Percentiles rank a stretch among this genome's conserved stretches.
These are phyloP conservation scores for Alethe diademata DNA, from an alignment of 2,113 vertebrate genomes.

Conservation along the genomic window DNA sequence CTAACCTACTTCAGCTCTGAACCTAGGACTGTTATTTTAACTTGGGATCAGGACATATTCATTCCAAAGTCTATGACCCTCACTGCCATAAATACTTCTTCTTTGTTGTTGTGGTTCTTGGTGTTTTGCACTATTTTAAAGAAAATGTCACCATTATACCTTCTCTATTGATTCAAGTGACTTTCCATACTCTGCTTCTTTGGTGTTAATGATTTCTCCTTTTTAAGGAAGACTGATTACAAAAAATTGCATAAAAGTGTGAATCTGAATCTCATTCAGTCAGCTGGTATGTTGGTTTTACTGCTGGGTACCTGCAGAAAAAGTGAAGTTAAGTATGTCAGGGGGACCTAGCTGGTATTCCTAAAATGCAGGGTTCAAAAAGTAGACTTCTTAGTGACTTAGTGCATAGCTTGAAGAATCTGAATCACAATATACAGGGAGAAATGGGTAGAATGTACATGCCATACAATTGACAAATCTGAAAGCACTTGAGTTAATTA, in stretches of 20 bases:
- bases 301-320: not conserved
- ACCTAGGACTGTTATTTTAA: conserved; percentile 23
- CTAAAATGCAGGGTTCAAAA: not conserved
- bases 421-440: not conserved
- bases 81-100: conserved; percentile 14
- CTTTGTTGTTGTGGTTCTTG: not conserved
- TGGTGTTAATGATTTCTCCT: not conserved
- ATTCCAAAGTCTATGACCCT: conserved; percentile 20
- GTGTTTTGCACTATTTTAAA: not conserved
- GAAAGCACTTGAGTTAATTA: not conserved
- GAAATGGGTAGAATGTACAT: not conserved
- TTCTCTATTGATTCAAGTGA: not conserved
- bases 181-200: not conserved
- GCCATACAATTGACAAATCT: not conserved
- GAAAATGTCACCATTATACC: not conserved
- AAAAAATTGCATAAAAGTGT: not conserved
- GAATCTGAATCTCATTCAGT: not conserved
- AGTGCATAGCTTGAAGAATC: not conserved
- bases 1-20: conserved; percentile 12
- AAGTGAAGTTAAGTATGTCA: not conserved
- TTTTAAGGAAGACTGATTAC: not conserved
- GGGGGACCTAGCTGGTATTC: not conserved
- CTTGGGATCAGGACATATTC: conserved; percentile 1
- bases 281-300: not conserved
- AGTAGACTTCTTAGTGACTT: not conserved